Conservation (phyloP, 2,797 vertebrate species). For the Acanthis flammea region DNA sequence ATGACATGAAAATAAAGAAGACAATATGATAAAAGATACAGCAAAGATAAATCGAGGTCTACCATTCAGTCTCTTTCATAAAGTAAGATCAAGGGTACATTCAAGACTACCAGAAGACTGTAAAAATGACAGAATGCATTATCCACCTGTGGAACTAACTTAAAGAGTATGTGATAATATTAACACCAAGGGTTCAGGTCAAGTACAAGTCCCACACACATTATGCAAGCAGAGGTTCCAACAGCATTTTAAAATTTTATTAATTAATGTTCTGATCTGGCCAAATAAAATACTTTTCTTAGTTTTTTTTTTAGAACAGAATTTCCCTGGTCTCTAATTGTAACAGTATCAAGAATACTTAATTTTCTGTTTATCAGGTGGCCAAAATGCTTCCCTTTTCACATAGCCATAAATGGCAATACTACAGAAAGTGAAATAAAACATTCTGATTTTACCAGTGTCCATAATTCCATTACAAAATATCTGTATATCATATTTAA, state of each 20-base stretch:
- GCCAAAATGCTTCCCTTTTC: neutral
- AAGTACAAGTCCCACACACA: neutral
- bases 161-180: rapidly evolving
- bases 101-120: neutral
- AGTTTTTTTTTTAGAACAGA: neutral
- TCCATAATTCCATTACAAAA: neutral
- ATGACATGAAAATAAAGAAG: neutral
- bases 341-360: neutral
- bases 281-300: neutral
- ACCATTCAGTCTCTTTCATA: slow-evolving; percentile 12
- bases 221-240: neutral
- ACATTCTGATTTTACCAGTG: neutral
- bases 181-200: neutral
- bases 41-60: slow-evolving; percentile 19
- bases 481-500: neutral
- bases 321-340: neutral
- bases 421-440: neutral
- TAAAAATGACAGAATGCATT: neutral
- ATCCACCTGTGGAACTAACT: neutral
- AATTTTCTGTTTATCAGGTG: neutral
- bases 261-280: neutral
- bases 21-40: slow-evolving; percentile 49
- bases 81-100: slow-evolving; percentile 10
- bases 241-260: neutral
- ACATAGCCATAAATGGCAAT: neutral